A percentile compares a stretch with the other conserved stretches of the same genome.
phyloP scores from a whole-genome alignment of 2,888 invertebrate species.

The Lasioglossum marginatum region DNA sequence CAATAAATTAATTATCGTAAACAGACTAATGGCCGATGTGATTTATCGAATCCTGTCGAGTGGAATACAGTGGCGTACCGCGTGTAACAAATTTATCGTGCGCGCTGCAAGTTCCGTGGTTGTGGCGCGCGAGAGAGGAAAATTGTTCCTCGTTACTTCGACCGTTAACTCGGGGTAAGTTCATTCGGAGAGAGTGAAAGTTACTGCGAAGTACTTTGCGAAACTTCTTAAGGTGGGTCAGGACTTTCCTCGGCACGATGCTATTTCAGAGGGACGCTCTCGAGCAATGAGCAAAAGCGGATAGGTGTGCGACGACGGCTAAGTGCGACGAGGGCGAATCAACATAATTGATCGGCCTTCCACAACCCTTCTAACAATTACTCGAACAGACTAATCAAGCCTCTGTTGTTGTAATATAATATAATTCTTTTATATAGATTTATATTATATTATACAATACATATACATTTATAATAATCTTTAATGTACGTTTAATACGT shows the following conservation, averaged over 20 bases:
- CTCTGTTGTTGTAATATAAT: not conserved
- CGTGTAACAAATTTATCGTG: slow-evolving; percentile 24
- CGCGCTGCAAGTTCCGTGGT: slow-evolving; percentile 8
- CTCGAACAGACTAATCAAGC: not conserved
- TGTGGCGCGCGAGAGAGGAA: slow-evolving; percentile 58
- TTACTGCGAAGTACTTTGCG: slow-evolving; percentile 73
- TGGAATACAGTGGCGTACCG: not conserved
- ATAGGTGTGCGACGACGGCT: slow-evolving; percentile 40
- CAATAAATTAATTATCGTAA: slow-evolving; percentile 3
- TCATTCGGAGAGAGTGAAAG: slow-evolving; percentile 73
- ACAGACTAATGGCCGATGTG: not conserved
- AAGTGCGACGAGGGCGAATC: slow-evolving; percentile 49
- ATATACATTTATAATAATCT: not conserved
- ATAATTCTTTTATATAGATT: not conserved
- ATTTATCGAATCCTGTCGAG: slow-evolving; percentile 6
- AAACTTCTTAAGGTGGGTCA: slow-evolving; percentile 75
- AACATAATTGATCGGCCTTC: slow-evolving; percentile 56
- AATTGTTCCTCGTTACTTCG: slow-evolving; percentile 73
- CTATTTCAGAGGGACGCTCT: slow-evolving; percentile 69
- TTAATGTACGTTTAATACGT: not conserved
- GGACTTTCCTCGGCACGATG: slow-evolving; percentile 69
- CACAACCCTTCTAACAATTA: not conserved
- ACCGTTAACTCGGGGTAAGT: slow-evolving; percentile 73
- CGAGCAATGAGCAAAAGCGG: slow-evolving; percentile 58
- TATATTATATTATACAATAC: too few species aligned